Evolutionary conservation across 2,888 invertebrate genomes (phyloP).

Genomic region (Gastracanthus pulcherrimus): DNA sequence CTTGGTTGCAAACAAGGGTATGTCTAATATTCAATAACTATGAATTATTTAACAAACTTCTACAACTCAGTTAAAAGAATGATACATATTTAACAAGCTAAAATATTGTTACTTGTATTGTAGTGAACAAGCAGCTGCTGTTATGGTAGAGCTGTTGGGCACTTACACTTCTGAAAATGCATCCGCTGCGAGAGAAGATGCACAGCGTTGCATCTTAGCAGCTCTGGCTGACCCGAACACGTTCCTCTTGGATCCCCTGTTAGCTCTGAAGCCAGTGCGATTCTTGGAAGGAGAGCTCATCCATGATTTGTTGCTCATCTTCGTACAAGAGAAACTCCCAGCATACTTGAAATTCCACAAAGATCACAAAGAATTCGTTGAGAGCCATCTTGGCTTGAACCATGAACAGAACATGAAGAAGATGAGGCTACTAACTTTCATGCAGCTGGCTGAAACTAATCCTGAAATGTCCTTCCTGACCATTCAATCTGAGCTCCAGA

Average conservation of each 20-base stretch:
- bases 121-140: slow-evolving; percentile 94
- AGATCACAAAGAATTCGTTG: slow-evolving; percentile 94
- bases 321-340: slow-evolving; percentile 95
- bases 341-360: slow-evolving; percentile 95
- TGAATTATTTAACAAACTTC: no score
- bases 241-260: slow-evolving; percentile 95
- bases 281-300: slow-evolving; percentile 97
- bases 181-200: slow-evolving; percentile 97
- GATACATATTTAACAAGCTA: not conserved
- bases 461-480: slow-evolving; percentile 95
- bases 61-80: not conserved
- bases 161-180: slow-evolving; percentile 99
- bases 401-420: slow-evolving; percentile 97
- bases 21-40: slow-evolving; percentile 15
- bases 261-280: slow-evolving; percentile 95
- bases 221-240: slow-evolving; percentile 97
- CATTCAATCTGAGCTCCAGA: slow-evolving; percentile 92
- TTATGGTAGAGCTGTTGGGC: slow-evolving; percentile 97
- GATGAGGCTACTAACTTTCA: slow-evolving; percentile 97
- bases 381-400: slow-evolving; percentile 83
- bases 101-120: slow-evolving; percentile 61
- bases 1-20: slow-evolving; percentile 92
- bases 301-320: slow-evolving; percentile 95
- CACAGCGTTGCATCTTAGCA: slow-evolving; percentile 96
- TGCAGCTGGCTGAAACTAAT: slow-evolving; percentile 97